phyloP scores from a whole-genome alignment of 2,797 vertebrate genomes.

The Glossophaga mutica region DNA sequence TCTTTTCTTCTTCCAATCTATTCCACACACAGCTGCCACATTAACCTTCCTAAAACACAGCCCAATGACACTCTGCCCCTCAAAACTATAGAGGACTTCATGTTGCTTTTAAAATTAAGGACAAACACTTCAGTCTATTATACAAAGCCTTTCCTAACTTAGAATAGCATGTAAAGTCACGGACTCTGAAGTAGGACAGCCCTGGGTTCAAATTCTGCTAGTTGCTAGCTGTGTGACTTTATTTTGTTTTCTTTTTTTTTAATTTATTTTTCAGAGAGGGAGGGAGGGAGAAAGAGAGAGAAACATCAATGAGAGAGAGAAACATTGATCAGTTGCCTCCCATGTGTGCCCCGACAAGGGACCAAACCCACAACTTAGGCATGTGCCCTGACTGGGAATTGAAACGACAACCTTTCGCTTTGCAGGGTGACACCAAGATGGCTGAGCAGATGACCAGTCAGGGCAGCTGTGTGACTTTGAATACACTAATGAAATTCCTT shows the following conservation, averaged over 20 bases:
- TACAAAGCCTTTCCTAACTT: background rate
- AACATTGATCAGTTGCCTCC: too few relatives aligned
- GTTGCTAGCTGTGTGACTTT: background rate
- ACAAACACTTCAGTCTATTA: background rate
- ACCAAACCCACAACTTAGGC: too few relatives aligned
- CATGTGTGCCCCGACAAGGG: too few relatives aligned
- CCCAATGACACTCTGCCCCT: background rate
- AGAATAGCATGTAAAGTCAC: background rate
- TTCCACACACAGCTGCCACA: background rate
- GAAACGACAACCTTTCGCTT: too few relatives aligned
- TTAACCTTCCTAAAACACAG: background rate
- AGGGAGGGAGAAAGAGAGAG: too few relatives aligned
- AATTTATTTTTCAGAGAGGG: too few relatives aligned
- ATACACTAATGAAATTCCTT: background rate
- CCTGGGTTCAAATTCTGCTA: background rate
- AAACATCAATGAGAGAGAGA: too few relatives aligned
- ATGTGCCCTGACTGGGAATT: too few relatives aligned
- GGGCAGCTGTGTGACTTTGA: background rate
- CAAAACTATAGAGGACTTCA: background rate
- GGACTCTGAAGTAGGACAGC: background rate
- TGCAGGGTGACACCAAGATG: too few relatives aligned
- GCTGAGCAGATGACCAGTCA: too few relatives aligned
- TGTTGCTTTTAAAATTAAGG: conserved; percentile 1
- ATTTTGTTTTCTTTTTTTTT: too few relatives aligned
- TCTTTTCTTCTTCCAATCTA: background rate